Base-by-base conservation (phyloP, 2,797 vertebrate genomes). In the Brachymystax lenok region DNA sequence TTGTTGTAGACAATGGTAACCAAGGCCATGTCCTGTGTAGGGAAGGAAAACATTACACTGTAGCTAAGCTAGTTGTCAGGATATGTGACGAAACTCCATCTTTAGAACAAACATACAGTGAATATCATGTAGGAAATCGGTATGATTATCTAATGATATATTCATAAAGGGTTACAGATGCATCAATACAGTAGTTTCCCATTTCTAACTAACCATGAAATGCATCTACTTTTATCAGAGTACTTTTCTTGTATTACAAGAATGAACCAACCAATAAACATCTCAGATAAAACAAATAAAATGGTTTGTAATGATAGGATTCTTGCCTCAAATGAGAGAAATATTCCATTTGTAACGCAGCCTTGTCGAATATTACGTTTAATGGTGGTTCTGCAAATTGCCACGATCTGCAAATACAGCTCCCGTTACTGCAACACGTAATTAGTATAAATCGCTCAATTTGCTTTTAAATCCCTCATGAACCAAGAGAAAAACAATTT, bases 1-100 rank as follows among this genome's bases (percentile, higher is more conserved):
- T 80, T 50, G 50, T 24, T 21, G 21, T 80, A 77, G 69, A 82
- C 64, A 76, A 68, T 80, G 78, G 86, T 86, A 84, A 85, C 82
- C 69, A 83, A 82, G 82, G 78, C 51, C 64, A 80, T 71, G 51
- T 70, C 67, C 68, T 68, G 46, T 50, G 74, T 72, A 68, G 40
- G 16, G n/a, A 82, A 80, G 82, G 85, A 14, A 28, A 28, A 24
- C 69, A 33, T 24, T 46, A 52, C 66, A 6, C 8, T 79, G 77
- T 76, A 46, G 73, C 46, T 74, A 46, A 4, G 12, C 46, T 50
- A 8, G n/a, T 51, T 74, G 68, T 63, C 61, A 13, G 27, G 4
- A 81, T 24, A n/a, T 59, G 56, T 59, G 6, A 59, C 7, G n/a
- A 59, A 59, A 59, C 56, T n/a, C 56, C 5, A 59, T n/a, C 19